Conservation (phyloP, 1,140 invertebrate species). For the Brachionus angularis region DNA sequence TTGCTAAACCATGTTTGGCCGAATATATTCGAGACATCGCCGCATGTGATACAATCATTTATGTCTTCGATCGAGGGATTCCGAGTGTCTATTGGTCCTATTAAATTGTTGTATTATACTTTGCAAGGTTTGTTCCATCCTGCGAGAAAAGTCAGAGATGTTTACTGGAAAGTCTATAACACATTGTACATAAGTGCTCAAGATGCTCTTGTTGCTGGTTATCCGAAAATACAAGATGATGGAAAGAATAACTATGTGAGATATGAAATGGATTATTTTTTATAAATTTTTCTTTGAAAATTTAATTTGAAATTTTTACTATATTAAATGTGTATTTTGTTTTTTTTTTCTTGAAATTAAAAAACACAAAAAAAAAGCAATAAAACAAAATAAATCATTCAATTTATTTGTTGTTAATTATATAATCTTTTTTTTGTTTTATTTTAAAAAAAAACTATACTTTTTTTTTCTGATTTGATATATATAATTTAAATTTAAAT, state of each 20-base stretch:
- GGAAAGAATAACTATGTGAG: slow-evolving; percentile 49
- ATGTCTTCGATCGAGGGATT: slow-evolving; percentile 98
- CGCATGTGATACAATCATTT: slow-evolving; percentile 98
- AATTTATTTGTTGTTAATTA: no score
- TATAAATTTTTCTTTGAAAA: slow-evolving; percentile 9
- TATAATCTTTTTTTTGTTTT: no score
- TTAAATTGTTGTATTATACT: slow-evolving; percentile 91
- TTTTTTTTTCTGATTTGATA: no score
- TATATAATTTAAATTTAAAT: no score
- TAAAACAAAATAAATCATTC: no score
- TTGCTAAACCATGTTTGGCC: slow-evolving; percentile 98
- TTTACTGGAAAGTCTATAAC: slow-evolving; percentile 98
- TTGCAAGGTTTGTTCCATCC: slow-evolving; percentile 97
- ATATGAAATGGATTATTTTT: slow-evolving; percentile 42
- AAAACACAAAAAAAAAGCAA: not conserved
- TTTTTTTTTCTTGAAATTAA: slow-evolving; percentile 5
- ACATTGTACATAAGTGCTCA: slow-evolving; percentile 97
- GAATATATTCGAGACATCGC: slow-evolving; percentile 98
- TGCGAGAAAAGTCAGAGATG: slow-evolving; percentile 94
- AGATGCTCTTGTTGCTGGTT: slow-evolving; percentile 94
- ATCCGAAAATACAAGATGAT: slow-evolving; percentile 88
- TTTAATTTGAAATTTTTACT: not conserved
- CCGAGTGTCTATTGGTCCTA: slow-evolving; percentile 86
- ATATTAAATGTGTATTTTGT: slow-evolving; percentile 23
- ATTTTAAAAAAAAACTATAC: no score